Evolutionary conservation across 2,888 invertebrate species (phyloP).

Genomic region (Trichogramma evanescens): DNA sequence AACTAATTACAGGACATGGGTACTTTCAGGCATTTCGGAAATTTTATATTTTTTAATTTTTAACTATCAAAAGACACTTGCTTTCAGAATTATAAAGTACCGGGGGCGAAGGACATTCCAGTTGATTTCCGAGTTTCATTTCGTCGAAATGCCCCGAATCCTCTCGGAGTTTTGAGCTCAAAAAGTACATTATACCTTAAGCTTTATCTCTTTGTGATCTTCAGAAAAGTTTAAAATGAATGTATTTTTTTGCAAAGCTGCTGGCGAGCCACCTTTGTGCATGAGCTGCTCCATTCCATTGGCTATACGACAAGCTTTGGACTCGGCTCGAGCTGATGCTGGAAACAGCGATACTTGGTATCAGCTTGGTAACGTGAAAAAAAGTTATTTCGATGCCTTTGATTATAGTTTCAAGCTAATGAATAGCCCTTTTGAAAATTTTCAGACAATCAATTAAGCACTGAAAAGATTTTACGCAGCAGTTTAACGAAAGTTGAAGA

Average conservation of each 20-base stretch:
- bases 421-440: not conserved
- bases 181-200: conserved; percentile 52
- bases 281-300: conserved; percentile 50
- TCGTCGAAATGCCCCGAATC: conserved; percentile 59
- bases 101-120: conserved; percentile 72
- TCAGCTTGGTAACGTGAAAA: conserved; percentile 50
- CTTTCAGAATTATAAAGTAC: conserved; percentile 61
- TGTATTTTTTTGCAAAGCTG: conserved; percentile 42
- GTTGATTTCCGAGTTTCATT: conserved; percentile 69
- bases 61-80: not conserved
- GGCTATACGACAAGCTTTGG: conserved; percentile 63
- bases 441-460: not conserved
- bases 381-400: not conserved
- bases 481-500: not conserved
- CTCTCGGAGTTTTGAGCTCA: conserved; percentile 62
- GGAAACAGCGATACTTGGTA: conserved; percentile 56
- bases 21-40: conserved; percentile 26
- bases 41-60: not conserved
- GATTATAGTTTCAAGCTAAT: not conserved
- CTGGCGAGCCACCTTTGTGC: conserved; percentile 53
- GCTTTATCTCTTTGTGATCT: not conserved
- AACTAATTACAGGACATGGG: conserved; percentile 72
- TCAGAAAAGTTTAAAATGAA: not conserved
- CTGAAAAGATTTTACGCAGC: not conserved
- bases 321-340: conserved; percentile 60